Evolutionary conservation across 1,140 invertebrate species (phyloP), one percentile per base, ranked within the genome.

Genomic region (Platyscapa corneri): DNA sequence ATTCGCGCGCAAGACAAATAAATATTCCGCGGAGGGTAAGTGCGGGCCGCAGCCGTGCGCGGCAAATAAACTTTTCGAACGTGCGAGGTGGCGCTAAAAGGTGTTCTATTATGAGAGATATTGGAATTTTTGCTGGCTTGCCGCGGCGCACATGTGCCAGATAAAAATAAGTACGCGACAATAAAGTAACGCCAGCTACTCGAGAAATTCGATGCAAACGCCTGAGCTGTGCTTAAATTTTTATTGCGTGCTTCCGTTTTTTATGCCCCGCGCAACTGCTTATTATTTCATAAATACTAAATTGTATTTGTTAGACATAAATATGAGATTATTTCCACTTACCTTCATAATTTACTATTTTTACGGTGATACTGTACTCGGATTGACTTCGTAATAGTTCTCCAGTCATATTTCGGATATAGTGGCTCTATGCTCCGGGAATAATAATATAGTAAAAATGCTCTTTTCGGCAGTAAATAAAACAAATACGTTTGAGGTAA

Each of bases 1-100:
- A 34, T 82, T 56, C 20, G 65, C 64, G 70, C 30, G 65, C 64
- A 70, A 86, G 86, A 87, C 37, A 39, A 72, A 82, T 83, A 86
- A 88, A 88, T 85, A 86, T 79, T 78, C 83, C 32, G 37, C 23
- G 23, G 53, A n/a, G 18, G 53, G 42, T 46, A 30, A 42, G 37
- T 60, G 27, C 20, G 27, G 56, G 39, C 34, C 34, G 34, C 76
- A 39, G 32, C 27, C 14, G 65, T 46, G 32, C 27, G 23, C 16
- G 53, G 67, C 39, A 39, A 78, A 84, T 84, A 78, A 84, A 84
- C 75, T 84, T 77, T 49, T 18, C 82, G 74, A 78, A 49, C 60
- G 53, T 64, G 82, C 53, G 70, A 70, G 60, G n/a, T 1, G 65
- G 34, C n/a, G 37, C 7, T 67, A 67, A 82, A 74, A 82, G 70